Evolutionary conservation across 2,113 vertebrate species (phyloP).

Genomic region (Cariama cristata): DNA sequence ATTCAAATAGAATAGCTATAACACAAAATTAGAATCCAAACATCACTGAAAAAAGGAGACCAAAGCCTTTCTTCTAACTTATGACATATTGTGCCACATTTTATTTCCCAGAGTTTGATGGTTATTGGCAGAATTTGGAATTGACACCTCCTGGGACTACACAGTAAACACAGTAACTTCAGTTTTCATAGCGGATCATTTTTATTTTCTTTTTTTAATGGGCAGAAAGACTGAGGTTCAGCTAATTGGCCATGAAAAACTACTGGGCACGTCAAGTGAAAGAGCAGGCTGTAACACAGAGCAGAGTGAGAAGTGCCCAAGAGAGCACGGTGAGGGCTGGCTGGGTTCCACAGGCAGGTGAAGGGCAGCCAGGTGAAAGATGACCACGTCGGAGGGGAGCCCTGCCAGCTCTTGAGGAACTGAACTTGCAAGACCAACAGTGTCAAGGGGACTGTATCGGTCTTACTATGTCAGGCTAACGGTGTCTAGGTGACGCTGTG

Average conservation of each 20-base stretch:
- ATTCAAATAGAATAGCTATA: background rate
- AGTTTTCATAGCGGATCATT: background rate
- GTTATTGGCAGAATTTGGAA: background rate
- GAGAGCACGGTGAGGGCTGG: background rate
- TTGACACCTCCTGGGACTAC: background rate
- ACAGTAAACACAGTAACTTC: background rate
- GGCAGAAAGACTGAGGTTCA: background rate
- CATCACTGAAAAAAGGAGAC: background rate
- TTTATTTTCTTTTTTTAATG: background rate
- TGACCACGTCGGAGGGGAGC: rapidly evolving
- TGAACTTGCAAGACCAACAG: background rate
- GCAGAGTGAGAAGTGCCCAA: background rate
- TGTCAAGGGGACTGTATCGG: rapidly evolving
- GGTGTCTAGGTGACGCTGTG: background rate
- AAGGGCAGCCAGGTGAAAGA: background rate
- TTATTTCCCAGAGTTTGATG: background rate
- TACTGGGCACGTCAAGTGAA: background rate
- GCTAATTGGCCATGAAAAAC: background rate
- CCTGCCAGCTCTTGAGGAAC: too few species aligned
- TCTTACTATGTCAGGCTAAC: background rate
- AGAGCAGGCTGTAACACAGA: background rate
- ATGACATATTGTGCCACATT: background rate
- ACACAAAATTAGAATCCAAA: background rate
- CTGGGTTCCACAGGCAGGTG: background rate
- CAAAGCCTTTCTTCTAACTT: background rate